phyloP scores from a whole-genome alignment of 2,797 vertebrate genomes.

The Erethizon dorsatum region DNA sequence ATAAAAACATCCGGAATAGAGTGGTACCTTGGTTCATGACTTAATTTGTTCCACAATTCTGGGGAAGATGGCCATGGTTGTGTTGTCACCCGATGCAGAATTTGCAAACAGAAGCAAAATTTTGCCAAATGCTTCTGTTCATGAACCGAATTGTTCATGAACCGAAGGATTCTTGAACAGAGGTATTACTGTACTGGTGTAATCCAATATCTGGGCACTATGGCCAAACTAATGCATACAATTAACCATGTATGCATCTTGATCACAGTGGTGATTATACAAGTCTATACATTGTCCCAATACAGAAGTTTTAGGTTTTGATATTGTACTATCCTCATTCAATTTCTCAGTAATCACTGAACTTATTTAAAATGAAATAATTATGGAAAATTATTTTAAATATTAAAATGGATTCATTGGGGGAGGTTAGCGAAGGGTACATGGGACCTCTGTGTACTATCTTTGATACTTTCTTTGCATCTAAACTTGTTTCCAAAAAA shows the following conservation, averaged over 20 bases:
- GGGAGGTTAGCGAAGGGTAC: not conserved
- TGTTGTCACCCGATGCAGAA: not conserved
- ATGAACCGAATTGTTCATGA: not conserved
- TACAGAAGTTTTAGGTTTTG: not conserved
- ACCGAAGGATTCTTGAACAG: no score
- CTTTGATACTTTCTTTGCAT: not conserved
- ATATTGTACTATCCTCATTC: not conserved
- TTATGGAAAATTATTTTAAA: not conserved
- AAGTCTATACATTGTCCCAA: not conserved
- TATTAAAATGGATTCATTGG: not conserved
- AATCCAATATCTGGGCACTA: not conserved
- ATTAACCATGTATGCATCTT: not conserved
- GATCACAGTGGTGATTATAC: not conserved
- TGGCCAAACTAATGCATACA: not conserved
- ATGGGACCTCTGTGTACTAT: not conserved
- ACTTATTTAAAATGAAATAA: not conserved
- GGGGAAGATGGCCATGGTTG: not conserved
- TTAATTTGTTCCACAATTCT: not conserved
- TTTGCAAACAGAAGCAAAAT: not conserved
- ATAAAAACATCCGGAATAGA: not conserved
- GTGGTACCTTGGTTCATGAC: not conserved
- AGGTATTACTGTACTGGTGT: not conserved
- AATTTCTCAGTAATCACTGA: not conserved
- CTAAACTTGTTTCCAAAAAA: not conserved
- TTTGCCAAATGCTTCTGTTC: not conserved